A percentile compares a stretch with the other conserved stretches of the same genome.
Conservation (phyloP, 2,113 vertebrate species). For the Apodemus sylvaticus region DNA sequence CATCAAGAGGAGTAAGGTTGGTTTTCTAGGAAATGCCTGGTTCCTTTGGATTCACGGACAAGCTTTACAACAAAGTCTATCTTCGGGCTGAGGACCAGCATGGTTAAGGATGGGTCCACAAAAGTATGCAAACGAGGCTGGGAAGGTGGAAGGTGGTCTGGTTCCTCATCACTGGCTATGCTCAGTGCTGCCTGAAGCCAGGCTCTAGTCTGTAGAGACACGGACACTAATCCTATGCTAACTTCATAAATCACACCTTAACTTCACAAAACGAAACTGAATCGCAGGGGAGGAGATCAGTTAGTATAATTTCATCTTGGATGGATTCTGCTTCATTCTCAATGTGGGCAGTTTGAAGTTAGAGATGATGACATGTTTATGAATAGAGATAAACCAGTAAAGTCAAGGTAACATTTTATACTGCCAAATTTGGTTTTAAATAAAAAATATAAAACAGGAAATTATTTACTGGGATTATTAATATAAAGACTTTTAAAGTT, state of each 20-base stretch:
- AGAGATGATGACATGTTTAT: conserved; percentile 33
- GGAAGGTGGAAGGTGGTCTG: not conserved
- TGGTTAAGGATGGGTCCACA: not conserved
- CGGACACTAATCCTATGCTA: not conserved
- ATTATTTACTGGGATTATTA: conserved; percentile 43
- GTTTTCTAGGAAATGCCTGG: not conserved
- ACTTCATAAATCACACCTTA: conserved; percentile 33
- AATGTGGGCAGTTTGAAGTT: not conserved
- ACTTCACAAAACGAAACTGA: not conserved
- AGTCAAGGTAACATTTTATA: conserved; percentile 31
- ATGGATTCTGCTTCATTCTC: conserved; percentile 35
- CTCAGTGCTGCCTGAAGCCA: not conserved
- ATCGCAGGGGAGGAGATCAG: not conserved
- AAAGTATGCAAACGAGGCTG: not conserved
- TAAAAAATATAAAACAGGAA: conserved; percentile 32
- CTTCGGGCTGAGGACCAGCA: not conserved
- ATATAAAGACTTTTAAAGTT: conserved; percentile 34
- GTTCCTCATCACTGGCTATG: not conserved
- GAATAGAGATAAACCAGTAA: not conserved
- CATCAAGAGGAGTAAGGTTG: not conserved
- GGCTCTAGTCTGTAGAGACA: not conserved
- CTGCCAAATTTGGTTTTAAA: conserved; percentile 30
- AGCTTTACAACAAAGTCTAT: not conserved
- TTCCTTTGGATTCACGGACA: not conserved
- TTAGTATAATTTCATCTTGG: not conserved